Evolutionary conservation across 92 coral and sea anemone genomes (phyloP), one percentile per base, ranked within the genome.

Genomic region (Epizoanthus ramosus): DNA sequence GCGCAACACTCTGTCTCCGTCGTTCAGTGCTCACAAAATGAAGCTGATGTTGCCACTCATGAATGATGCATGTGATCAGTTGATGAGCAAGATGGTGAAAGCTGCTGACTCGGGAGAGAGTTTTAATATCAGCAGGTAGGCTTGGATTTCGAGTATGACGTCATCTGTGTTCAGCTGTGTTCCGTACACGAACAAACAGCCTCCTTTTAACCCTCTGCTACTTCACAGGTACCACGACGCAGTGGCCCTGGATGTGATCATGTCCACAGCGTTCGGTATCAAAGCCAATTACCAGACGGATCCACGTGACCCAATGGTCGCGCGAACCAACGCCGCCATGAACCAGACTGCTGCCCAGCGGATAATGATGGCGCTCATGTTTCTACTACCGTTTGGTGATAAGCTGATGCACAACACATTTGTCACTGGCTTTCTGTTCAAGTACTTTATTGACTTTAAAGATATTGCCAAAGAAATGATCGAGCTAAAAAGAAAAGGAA

Each of bases 1-100:
- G 18, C 86, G 96, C 59, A 87, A 57, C 23, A 88, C 89, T 37
- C 74, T 92, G 39, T 80, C 89, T 3, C 96, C 96, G 17, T 81
- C 91, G 24, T 92, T 92, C 82, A 89, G 92, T 41, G 90, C 93
- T 14, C 84, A 73, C 56, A 92, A 86, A 47, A 35, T 92, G 85
- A 92, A 85, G 71, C 24, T 79, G 76, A 87, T 85, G 91, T 76
- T 90, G 47, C 91, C 91, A 5, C 65, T 92, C 23, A 92, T 92
- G 88, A 88, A 92, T 47, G 71, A 71, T 47, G 90, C 96, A 0
- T 90, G 89, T 73, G 91, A 92, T 75, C 83, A 80, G 1, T 58
- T 92, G 50, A 43, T 90, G 70, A 59, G 31, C 79, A 92, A 90
- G 50, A 66, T 92, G 41, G 85, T 72, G 8, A 47, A 74, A n/a